Percentiles rank a stretch among this genome's conserved stretches.
Evolutionary conservation across 2,113 vertebrate species (phyloP).

Genomic region (Macrotus californicus): DNA sequence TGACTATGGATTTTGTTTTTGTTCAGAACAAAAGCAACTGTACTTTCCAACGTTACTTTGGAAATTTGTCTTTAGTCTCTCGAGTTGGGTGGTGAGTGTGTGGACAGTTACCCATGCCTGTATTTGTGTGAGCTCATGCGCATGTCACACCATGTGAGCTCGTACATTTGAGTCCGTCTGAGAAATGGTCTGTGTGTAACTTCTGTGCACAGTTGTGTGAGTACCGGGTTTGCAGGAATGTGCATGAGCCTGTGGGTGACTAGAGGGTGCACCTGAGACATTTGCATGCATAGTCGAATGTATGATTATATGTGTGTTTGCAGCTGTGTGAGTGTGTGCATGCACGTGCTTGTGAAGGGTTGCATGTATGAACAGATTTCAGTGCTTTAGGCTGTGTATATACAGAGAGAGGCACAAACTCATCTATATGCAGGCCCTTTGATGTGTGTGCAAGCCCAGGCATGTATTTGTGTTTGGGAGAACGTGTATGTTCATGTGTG

Average conservation of each 20-base stretch:
- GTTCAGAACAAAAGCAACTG: background rate
- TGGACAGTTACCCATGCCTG: background rate
- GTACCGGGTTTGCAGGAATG: background rate
- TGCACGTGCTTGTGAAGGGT: background rate
- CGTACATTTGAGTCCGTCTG: background rate
- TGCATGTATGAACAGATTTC: background rate
- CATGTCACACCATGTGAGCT: background rate
- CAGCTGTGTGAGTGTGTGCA: background rate
- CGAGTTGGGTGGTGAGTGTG: rapidly evolving
- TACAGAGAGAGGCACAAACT: rapidly evolving
- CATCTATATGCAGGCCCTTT: rapidly evolving
- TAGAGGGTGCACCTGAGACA: rapidly evolving
- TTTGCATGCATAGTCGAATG: background rate
- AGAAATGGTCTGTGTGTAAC: background rate
- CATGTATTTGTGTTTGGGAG: background rate
- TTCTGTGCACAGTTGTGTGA: background rate
- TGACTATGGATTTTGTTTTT: background rate
- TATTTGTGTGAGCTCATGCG: background rate
- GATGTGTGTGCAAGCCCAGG: background rate
- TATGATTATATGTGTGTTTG: background rate
- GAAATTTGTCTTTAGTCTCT: background rate
- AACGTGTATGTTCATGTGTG: rapidly evolving
- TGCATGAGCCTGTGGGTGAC: background rate
- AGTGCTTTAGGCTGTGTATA: background rate
- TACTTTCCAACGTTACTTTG: background rate